Base-by-base conservation (phyloP, 1,140 invertebrate species). In the Rhyzopertha dominica region DNA sequence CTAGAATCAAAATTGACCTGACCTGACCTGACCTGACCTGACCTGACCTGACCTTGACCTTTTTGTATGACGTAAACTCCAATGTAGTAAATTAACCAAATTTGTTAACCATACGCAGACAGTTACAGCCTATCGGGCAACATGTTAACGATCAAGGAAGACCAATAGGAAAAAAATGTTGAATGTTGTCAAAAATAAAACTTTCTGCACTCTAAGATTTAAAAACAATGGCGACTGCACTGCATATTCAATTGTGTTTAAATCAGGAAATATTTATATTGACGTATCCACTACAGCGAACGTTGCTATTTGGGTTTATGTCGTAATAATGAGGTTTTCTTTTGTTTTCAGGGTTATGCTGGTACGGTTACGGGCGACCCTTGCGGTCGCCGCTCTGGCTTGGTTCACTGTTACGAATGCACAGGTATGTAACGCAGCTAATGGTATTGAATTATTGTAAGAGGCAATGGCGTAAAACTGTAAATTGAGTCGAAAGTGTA, bases 301-400 rank as follows among this genome's bases (percentile, higher is more conserved):
- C 8, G 8, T 8, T 8, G 8, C 25, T 8, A 26, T 26, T 26
- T 8, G n/a, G n/a, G 8, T n/a, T 8, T 8, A 26, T 26, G 25
- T 8, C 8, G 25, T 26, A n/a, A 26, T 26, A 8, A 8, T 8
- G n/a, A 26, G n/a, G 25, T 8, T 8, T 5, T 8, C 34, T 56
- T 54, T 53, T 56, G 44, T 67, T 56, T 72, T 72, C 19, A 68
- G 73, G 73, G 66, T 42, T 43, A 75, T 75, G 74, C 61, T 74
- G 65, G 71, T 74, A 71, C 70, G 73, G 65, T 59, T 68, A 63
- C 64, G 67, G 70, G 71, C 71, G 66, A 57, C 71, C 68, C 39
- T 69, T 40, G 67, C 59, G 73, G 68, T 71, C 70, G 71, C 70
- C 69, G 60, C 74, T 61, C 61, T 75, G 66, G 71, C 67, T 64